Conservation (phyloP, 2,797 vertebrate genomes). For the Pipistrellus pipistrellus region DNA sequence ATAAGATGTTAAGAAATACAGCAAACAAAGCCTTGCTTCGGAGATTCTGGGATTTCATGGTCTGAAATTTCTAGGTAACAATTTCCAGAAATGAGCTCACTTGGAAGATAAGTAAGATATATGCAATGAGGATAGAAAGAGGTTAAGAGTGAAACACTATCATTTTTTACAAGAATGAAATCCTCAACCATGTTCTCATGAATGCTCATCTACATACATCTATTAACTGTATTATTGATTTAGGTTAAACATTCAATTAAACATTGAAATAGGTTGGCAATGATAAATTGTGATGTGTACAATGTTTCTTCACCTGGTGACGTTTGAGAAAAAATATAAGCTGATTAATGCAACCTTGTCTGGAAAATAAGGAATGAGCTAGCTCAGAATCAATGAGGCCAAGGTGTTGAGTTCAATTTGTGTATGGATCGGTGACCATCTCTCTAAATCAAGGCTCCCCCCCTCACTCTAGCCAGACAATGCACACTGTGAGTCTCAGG, state of each 20-base stretch:
- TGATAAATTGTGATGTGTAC: neutral
- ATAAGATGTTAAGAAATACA: slow-evolving; percentile 70
- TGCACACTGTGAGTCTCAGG: accelerated
- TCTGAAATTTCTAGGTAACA: neutral
- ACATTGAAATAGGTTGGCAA: neutral
- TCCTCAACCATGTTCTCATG: neutral
- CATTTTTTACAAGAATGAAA: slow-evolving; percentile 34
- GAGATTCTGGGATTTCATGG: neutral
- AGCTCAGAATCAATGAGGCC: neutral
- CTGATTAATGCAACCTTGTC: neutral
- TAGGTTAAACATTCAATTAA: slow-evolving; percentile 29
- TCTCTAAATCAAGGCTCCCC: neutral
- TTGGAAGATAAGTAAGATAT: neutral
- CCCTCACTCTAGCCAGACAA: neutral
- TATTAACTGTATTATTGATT: slow-evolving; percentile 41
- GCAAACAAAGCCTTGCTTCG: neutral
- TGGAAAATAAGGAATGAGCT: slow-evolving; percentile 6
- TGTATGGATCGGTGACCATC: neutral
- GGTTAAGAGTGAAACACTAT: neutral
- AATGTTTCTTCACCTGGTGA: neutral
- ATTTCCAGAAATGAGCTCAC: slow-evolving; percentile 31
- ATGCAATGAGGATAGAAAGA: neutral
- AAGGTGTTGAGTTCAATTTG: neutral
- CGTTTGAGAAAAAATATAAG: neutral
- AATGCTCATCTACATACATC: neutral